Evolutionary conservation across 2,888 invertebrate genomes (phyloP).

Genomic region (Agonopterix subpropinquella): DNA sequence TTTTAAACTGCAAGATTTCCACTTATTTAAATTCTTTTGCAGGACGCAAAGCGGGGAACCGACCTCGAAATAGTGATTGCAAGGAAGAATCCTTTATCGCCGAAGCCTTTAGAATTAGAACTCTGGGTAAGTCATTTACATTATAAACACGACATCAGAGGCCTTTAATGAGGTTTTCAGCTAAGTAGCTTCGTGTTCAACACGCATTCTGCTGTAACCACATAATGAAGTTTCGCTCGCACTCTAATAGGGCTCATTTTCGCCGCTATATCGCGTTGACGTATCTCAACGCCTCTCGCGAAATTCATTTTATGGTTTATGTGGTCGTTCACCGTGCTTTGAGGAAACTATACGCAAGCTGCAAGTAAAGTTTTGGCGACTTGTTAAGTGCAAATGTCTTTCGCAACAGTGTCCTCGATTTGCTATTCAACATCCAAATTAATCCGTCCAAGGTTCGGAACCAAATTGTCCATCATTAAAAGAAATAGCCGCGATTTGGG

Average conservation of each 20-base stretch:
- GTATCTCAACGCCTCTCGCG: conserved; percentile 27
- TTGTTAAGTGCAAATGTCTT: conserved; percentile 1
- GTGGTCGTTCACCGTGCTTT: conserved; percentile 21
- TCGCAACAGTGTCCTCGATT: not conserved
- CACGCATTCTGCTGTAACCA: conserved; percentile 53
- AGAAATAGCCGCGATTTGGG: not conserved
- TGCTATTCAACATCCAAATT: not conserved
- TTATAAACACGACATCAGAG: conserved; percentile 19
- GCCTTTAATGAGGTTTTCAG: conserved; percentile 27
- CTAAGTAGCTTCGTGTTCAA: conserved; percentile 39
- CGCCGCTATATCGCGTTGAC: conserved; percentile 43
- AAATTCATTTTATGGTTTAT: conserved; percentile 45
- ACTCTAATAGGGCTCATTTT: conserved; percentile 59
- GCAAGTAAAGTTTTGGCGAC: conserved; percentile 1
- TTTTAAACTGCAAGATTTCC: not conserved
- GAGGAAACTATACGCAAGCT: conserved; percentile 9
- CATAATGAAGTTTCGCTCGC: conserved; percentile 60
- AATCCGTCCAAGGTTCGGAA: not conserved
- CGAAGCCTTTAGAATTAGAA: conserved; percentile 88
- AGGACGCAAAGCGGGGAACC: conserved; percentile 86
- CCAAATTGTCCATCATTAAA: not conserved
- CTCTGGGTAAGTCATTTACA: conserved; percentile 78
- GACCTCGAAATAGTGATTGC: conserved; percentile 89
- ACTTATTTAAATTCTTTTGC: conserved; percentile 28
- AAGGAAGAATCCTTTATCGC: conserved; percentile 84